Evolutionary conservation across 2,797 vertebrate species (phyloP), one percentile per base, ranked within the genome.

Genomic region (Poecilia velifera): DNA sequence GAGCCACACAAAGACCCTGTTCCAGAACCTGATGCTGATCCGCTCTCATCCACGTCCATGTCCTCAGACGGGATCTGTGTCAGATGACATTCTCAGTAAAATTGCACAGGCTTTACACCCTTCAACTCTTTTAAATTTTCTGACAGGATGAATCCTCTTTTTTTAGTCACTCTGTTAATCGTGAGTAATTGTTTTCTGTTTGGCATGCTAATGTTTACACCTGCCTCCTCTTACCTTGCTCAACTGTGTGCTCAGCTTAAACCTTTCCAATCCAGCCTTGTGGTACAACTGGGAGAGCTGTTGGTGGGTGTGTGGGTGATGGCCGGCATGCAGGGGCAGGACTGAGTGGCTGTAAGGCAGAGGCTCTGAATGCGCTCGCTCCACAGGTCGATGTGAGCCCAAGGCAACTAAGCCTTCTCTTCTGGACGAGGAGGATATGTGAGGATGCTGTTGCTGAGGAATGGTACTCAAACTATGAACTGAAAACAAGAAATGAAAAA

Each of bases 51-150:
- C 2, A 95, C 92, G 88, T 97, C 97, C 90, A 97, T 96, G 89
- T 97, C 97, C 92, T 97, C 97, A 0, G 96, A 97, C 0, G 96
- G 97, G 81, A 97, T 97, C 93, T 98, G 96, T 62, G 88, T 93
- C 80, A 97, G 93, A 36, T 93, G 95, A 94, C 87, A 53, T 95
- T 97, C 90, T 97, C 95, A n/a, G 89, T 95, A 46, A 92, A 87
- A 82, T 96, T 97, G 76, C 80, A 81, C 3, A 78, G 4, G 31
- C 73, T 82, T 84, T 34, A 72, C 43, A 87, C 43, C 59, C 3
- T 73, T 76, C 2, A 79, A 43, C 9, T 66, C 18, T 57, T 53
- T 43, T 34, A 64, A 43, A 18, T 47, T 14, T 6, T 64, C 3
- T 71, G n/a, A 25, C 16, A 71, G 2, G 8, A 72, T 28, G 0